Evolutionary conservation across 2,113 vertebrate species (phyloP).

Genomic region (Theropithecus gelada): DNA sequence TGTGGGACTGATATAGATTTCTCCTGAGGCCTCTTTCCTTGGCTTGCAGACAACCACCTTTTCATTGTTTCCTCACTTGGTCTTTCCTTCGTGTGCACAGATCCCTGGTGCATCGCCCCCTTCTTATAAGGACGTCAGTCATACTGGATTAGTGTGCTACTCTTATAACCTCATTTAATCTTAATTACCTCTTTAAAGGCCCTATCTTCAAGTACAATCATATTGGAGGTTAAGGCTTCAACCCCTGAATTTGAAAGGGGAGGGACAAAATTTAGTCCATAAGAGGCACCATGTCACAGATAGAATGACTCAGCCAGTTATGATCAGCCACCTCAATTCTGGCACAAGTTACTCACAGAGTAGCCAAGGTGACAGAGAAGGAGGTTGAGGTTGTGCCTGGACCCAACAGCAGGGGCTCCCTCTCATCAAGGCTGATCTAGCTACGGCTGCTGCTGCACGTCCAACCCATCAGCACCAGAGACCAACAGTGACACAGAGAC

Average conservation of each 20-base stretch:
- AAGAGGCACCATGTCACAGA: not conserved
- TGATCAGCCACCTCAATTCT: not conserved
- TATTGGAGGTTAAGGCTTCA: too few species aligned
- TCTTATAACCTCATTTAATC: not conserved
- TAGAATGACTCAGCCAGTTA: not conserved
- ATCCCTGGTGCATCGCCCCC: not conserved
- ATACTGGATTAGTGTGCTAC: too few species aligned
- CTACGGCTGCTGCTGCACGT: too few species aligned
- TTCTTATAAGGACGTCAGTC: not conserved
- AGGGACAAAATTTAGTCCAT: not conserved
- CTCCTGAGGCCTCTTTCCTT: not conserved
- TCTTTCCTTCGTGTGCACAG: not conserved
- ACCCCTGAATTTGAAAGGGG: not conserved
- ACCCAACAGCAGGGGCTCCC: not conserved
- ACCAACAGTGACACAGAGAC: too few species aligned
- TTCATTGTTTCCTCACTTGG: not conserved
- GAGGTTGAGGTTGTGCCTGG: not conserved
- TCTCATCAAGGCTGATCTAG: too few species aligned
- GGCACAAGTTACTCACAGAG: too few species aligned
- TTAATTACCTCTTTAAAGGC: not conserved
- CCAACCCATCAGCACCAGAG: too few species aligned
- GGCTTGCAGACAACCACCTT: not conserved
- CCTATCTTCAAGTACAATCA: not conserved
- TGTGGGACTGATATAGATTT: not conserved
- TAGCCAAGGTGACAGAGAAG: not conserved